phyloP scores from a whole-genome alignment of 2,888 invertebrate species.

The Scaptodrosophila latifasciaeformis region DNA sequence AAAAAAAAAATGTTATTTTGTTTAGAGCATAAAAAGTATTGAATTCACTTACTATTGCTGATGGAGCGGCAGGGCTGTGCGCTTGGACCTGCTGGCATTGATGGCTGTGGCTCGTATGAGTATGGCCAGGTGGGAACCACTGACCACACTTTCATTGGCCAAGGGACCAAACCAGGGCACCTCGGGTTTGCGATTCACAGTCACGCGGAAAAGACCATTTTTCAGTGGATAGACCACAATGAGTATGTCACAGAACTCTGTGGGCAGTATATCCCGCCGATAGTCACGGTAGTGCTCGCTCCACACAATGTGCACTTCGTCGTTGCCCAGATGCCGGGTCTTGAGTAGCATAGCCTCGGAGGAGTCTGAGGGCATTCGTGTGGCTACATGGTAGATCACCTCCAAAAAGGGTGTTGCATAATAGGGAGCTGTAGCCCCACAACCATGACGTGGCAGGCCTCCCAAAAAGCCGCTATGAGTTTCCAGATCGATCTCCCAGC shows the following conservation, averaged over 20 bases:
- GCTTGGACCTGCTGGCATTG: conserved; percentile 92
- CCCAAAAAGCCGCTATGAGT: conserved; percentile 96
- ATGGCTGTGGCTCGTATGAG: conserved; percentile 92
- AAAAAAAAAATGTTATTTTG: conserved; percentile 10
- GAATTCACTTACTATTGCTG: conserved; percentile 86
- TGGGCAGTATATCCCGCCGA: conserved; percentile 96
- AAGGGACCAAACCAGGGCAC: conserved; percentile 97
- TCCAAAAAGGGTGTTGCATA: conserved; percentile 94
- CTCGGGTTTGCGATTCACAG: conserved; percentile 90
- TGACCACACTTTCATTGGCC: conserved; percentile 88
- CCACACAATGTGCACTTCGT: conserved; percentile 99
- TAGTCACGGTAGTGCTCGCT: conserved; percentile 97
- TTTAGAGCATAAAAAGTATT: not conserved
- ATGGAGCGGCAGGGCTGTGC: conserved; percentile 91
- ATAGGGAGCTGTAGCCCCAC: conserved; percentile 95
- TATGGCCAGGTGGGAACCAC: conserved; percentile 82
- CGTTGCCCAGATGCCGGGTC: conserved; percentile 97
- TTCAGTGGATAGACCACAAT: conserved; percentile 96
- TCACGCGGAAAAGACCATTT: conserved; percentile 89
- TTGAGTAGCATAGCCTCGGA: conserved; percentile 91
- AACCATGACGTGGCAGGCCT: conserved; percentile 91
- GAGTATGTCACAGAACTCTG: conserved; percentile 99
- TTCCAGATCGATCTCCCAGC: conserved; percentile 90
- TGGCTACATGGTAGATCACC: conserved; percentile 97
- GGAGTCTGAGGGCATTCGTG: conserved; percentile 94